phyloP scores from a whole-genome alignment of 1,140 invertebrate genomes.

The Rhizoglyphus robini region DNA sequence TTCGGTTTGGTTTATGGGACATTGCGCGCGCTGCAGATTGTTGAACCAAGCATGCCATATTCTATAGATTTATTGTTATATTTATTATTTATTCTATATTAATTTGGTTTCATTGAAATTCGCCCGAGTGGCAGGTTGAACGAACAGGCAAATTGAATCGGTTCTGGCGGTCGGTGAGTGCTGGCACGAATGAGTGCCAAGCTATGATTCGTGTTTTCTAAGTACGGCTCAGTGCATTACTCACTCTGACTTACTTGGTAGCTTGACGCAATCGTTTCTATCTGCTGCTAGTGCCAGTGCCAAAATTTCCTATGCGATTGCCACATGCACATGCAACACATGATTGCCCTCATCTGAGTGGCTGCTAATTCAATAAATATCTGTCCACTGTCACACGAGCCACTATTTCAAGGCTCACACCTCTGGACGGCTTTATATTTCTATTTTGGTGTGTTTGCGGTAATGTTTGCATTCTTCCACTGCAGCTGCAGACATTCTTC shows the following conservation, averaged over 20 bases:
- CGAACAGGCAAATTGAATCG: not conserved
- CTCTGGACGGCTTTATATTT: too few relatives aligned
- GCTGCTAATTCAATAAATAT: too few relatives aligned
- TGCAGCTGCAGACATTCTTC: too few relatives aligned
- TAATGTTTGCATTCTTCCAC: too few relatives aligned
- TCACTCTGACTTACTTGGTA: constrained; percentile 3
- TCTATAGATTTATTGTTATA: not conserved
- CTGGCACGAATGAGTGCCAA: not conserved
- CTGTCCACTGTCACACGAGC: too few relatives aligned
- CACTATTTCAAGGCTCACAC: too few relatives aligned
- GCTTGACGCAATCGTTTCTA: not conserved
- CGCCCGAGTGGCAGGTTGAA: not conserved
- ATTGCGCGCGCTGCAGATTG: not conserved
- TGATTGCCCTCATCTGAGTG: too few relatives aligned
- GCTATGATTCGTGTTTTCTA: not conserved
- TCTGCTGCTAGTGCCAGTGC: constrained; percentile 2
- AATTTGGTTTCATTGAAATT: not conserved
- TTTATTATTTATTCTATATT: constrained; percentile 11
- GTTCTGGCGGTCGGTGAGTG: not conserved
- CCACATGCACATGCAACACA: too few relatives aligned
- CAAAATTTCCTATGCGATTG: too few relatives aligned
- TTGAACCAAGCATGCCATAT: not conserved
- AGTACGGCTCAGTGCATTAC: not conserved
- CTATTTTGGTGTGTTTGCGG: too few relatives aligned
- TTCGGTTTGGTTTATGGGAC: not conserved